Conservation (phyloP, 2,888 invertebrate species). For the Andrena hattorfiana region DNA sequence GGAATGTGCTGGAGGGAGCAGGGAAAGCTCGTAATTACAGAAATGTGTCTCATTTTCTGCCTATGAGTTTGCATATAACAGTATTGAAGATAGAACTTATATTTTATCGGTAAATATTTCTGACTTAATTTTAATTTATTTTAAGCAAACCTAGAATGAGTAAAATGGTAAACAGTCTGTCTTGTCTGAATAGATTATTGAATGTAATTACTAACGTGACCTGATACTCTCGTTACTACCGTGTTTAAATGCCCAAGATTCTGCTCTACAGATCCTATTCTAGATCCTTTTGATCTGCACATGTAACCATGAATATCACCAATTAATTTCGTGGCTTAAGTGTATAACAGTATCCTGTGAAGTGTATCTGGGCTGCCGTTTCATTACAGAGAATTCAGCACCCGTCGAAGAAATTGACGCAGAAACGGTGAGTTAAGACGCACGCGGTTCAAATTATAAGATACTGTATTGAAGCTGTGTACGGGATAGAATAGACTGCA, state of each 20-base stretch:
- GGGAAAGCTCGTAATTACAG: conserved; percentile 58
- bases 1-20: conserved; percentile 36
- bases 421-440: conserved; percentile 49
- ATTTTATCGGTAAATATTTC: not conserved
- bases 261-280: too few species aligned
- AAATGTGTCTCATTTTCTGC: conserved; percentile 61
- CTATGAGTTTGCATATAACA: not conserved
- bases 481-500: conserved; percentile 46
- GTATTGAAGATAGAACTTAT: not conserved
- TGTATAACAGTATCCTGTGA: not conserved
- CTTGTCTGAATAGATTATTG: too few species aligned
- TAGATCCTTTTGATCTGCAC: not conserved
- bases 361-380: not conserved
- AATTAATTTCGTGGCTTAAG: not conserved
- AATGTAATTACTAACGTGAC: not conserved
- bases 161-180: too few species aligned
- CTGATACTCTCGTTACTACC: not conserved
- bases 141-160: too few species aligned
- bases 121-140: not conserved
- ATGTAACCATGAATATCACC: not conserved
- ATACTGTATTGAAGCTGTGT: conserved; percentile 31
- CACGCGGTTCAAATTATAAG: conserved; percentile 54
- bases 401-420: conserved; percentile 32
- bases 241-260: not conserved
- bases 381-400: conserved; percentile 19